A percentile compares a stretch with the other conserved stretches of the same genome.
These are phyloP conservation scores for Xanthia togata DNA, from an alignment of 2,888 invertebrate species.

Conservation along the genomic window DNA sequence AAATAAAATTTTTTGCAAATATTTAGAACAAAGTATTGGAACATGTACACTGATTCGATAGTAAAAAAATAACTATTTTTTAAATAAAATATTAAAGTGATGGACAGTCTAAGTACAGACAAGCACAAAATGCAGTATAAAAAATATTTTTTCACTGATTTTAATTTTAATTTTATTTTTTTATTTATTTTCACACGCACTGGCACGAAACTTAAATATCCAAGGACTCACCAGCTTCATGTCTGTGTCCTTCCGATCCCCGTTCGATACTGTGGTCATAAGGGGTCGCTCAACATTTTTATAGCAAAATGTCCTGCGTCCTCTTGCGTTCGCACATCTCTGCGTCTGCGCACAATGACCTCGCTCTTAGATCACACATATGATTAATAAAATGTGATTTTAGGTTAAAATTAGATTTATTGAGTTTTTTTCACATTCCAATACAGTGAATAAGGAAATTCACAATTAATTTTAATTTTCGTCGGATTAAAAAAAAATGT, in stretches of 20 bases:
- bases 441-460: conserved; percentile 16
- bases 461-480: conserved; percentile 14
- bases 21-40: background rate
- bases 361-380: conserved; percentile 76
- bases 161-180: conserved; percentile 21
- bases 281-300: conserved; percentile 84
- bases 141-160: conserved; percentile 35
- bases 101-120: conserved; percentile 2
- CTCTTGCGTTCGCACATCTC: conserved; percentile 78
- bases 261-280: conserved; percentile 83
- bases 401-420: conserved; percentile 61
- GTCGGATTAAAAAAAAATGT: background rate
- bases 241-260: conserved; percentile 85
- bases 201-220: conserved; percentile 67
- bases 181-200: conserved; percentile 62
- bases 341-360: conserved; percentile 84
- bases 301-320: conserved; percentile 85
- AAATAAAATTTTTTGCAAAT: background rate
- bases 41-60: conserved; percentile 1
- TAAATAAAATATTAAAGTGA: background rate
- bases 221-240: conserved; percentile 90
- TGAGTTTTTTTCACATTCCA: conserved; percentile 23
- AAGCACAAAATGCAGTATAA: conserved; percentile 10
- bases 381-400: conserved; percentile 67
- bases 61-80: background rate